These are phyloP conservation scores for Eristalinus aeneus DNA, from an alignment of 2,888 invertebrate species.

Conservation along the genomic window DNA sequence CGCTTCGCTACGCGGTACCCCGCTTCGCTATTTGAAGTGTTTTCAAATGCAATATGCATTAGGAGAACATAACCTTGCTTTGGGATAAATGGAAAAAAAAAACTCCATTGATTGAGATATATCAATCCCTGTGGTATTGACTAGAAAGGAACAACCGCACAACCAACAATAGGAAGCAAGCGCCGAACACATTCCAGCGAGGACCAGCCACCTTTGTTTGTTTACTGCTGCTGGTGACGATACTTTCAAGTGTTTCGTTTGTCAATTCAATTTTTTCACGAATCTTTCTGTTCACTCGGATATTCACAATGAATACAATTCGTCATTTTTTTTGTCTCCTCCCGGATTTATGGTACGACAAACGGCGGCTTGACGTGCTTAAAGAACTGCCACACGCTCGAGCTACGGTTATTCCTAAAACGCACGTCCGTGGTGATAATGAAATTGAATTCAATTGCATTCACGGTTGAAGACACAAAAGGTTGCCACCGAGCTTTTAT, in stretches of 20 bases:
- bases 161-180: neutral
- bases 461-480: neutral
- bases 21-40: neutral
- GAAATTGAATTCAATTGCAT: neutral
- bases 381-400: neutral
- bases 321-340: neutral
- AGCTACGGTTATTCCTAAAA: neutral
- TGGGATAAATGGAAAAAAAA: neutral
- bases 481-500: neutral
- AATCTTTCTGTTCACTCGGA: neutral
- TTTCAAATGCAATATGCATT: slow-evolving; percentile 7
- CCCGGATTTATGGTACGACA: neutral
- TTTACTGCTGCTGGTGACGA: neutral
- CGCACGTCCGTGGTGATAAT: neutral
- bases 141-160: neutral
- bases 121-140: slow-evolving; percentile 19
- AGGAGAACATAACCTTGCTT: neutral
- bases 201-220: neutral
- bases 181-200: neutral
- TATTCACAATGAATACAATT: neutral
- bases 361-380: neutral
- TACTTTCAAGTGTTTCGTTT: neutral
- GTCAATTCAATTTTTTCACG: neutral
- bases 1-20: neutral
- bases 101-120: slow-evolving; percentile 34